Conservation (phyloP, 2,888 invertebrate species). For the Hedya salicella region DNA sequence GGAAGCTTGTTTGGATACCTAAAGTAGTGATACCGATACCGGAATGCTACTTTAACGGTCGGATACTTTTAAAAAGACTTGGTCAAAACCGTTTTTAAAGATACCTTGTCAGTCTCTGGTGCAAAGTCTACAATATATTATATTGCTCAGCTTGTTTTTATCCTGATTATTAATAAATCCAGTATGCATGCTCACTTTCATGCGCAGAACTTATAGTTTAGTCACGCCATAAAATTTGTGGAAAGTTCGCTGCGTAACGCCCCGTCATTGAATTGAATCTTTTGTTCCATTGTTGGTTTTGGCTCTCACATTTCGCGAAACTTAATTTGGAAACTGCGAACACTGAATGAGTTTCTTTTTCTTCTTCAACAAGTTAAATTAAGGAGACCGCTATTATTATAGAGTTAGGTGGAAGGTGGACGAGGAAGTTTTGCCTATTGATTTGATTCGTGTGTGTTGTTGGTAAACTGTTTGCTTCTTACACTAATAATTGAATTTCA, state of each 20-base stretch:
- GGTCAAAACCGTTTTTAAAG: no score
- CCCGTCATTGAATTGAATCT: conserved; percentile 59
- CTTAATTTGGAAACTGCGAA: conserved; percentile 62
- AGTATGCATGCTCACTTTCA: conserved; percentile 9
- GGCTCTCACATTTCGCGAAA: conserved; percentile 53
- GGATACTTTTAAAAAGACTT: no score
- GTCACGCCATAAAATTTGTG: conserved; percentile 63
- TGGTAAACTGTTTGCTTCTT: no score
- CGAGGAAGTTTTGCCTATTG: conserved; percentile 35
- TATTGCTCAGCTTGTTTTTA: no score
- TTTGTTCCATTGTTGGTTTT: conserved; percentile 62
- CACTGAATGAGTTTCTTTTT: conserved; percentile 60
- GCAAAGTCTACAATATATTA: no score
- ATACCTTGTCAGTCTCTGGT: no score
- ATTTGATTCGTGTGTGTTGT: conserved; percentile 6
- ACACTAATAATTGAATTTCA: background rate
- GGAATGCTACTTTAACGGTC: no score
- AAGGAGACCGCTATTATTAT: conserved; percentile 43
- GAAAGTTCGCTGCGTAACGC: conserved; percentile 59
- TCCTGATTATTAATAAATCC: background rate
- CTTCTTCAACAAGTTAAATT: conserved; percentile 52
- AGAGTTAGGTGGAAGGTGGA: conserved; percentile 43
- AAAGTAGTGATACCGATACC: no score
- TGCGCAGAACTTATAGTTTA: conserved; percentile 56
- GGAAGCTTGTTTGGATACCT: no score